These are phyloP conservation scores for Oscheius sp. DNA, from an alignment of 2,888 invertebrate genomes.

Conservation along the genomic window DNA sequence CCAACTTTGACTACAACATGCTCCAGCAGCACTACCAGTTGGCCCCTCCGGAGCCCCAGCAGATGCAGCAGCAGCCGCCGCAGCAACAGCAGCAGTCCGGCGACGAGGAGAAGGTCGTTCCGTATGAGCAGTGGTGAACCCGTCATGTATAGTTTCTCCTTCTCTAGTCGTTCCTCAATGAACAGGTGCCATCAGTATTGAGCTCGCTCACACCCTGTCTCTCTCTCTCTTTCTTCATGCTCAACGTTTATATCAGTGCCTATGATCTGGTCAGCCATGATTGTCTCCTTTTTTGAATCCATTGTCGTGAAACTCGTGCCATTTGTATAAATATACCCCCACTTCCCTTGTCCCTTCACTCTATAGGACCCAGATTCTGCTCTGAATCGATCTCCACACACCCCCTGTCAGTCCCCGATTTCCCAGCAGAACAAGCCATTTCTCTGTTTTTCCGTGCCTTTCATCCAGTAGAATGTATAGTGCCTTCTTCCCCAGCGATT, in stretches of 20 bases:
- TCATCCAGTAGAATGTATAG: not conserved
- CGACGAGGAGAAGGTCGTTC: constrained; percentile 52
- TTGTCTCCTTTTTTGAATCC: not conserved
- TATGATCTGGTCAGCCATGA: constrained; percentile 23
- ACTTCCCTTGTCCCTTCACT: no score
- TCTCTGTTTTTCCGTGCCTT: not conserved
- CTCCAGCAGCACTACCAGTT: constrained; percentile 47
- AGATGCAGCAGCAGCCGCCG: constrained; percentile 25
- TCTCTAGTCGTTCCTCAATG: not conserved
- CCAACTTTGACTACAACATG: constrained; percentile 60
- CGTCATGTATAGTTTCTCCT: not conserved
- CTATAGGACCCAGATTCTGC: no score
- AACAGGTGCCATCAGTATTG: not conserved
- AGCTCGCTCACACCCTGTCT: not conserved
- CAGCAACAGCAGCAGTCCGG: constrained; percentile 8
- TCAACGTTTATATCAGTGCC: constrained; percentile 17
- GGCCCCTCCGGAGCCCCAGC: constrained; percentile 27
- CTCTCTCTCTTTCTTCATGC: not conserved
- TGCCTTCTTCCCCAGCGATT: not conserved
- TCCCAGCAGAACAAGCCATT: not conserved
- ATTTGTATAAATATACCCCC: no score
- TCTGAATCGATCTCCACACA: no score
- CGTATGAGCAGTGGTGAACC: constrained; percentile 57
- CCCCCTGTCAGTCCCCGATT: no score
- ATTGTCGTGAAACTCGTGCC: no score